Evolutionary conservation across 2,113 vertebrate genomes (phyloP), one percentile per base, ranked within the genome.

Genomic region (Leptocoma aspasia): DNA sequence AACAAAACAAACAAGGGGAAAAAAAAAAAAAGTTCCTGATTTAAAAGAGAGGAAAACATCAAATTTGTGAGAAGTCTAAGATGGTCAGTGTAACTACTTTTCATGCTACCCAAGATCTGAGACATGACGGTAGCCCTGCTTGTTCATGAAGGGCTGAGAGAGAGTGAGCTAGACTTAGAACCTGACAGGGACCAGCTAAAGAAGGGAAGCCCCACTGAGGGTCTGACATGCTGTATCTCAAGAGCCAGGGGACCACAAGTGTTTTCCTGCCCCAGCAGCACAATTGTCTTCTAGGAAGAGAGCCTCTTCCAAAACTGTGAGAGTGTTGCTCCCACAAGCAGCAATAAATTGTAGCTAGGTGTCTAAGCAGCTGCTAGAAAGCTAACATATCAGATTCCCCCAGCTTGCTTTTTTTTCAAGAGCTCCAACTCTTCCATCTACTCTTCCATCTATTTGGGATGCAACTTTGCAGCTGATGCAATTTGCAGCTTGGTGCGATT

Each of bases 81-180:
- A 8, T 11, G 20, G 12, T 41, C 31, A 42, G 4, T 30, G 7
- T n/a, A 16, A 49, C 31, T 17, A 7, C 20, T 42, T 10, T 30
- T 15, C 30, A 13, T 13, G 18, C 4, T 20, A 57, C 21, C 2
- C 11, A 28, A 19, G 13, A 8, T 73, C 17, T 63, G 8, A 81
- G 27, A 9, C 22, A 11, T 28, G 10, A 17, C 1, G 1, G 9
- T 21, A 65, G 16, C 13, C 19, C 12, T 57, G 17, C 13, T 59
- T 28, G 19, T 9, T 22, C 2, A 3, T 26, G 28, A 12, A 35
- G n/a, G 8, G 19, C 23, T 42, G 11, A 50, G 44, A 56, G 37
- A 66, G 35, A 82, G 3, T 4, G 2, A 26, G 2, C 0, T 0
- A 50, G n/a, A 14, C 17, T 49, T 33, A 16, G 17, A 72, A 17